Base-by-base conservation (phyloP, 2,888 invertebrate species). In the Taenaris catops region DNA sequence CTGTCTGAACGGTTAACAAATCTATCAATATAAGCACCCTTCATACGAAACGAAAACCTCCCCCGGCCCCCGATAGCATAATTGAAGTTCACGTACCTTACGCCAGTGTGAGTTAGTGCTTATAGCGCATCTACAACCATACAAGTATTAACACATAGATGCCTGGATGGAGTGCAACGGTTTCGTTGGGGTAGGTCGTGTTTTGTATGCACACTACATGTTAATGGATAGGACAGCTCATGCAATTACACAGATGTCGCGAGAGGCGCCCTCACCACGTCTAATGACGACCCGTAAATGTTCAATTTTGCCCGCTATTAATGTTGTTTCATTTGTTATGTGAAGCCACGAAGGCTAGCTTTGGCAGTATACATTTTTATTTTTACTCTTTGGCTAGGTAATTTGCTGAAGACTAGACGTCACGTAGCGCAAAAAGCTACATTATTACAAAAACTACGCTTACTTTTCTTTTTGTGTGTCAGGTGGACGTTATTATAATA, bases 231-330 rank as follows among this genome's bases (percentile, higher is more conserved):
- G 39, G 14, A n/a, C 64, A 65, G 64, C 66, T 59, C 60, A 51
- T 58, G 69, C 68, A 75, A 76, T 78, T 74, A 79, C 74, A 68
- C 74, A 75, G 72, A 72, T 74, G 75, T 69, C 68, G 66, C 54
- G 52, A 53, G 57, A 54, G 49, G 52, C 53, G 48, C 45, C 52
- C 48, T 46, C 48, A 54, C 51, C 46, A 46, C 60, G 54, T 53
- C 55, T 55, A 58, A 57, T 58, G 51, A n/a, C 51, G 44, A 50
- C 49, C 53, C 58, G 49, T 53, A 55, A 60, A 59, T 52, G 55
- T 59, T 60, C 56, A 58, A 62, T 54, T 62, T 59, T 38, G 41
- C 40, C 51, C 41, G 44, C 46, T 50, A 49, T 47, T 49, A 49
- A 47, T 46, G 46, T 48, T 47, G 46, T 52, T 53, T 47, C 46